A percentile compares a stretch with the other conserved stretches of the same genome.
Conservation (phyloP, 2,888 invertebrate species). For the Drosophila bunnanda region DNA sequence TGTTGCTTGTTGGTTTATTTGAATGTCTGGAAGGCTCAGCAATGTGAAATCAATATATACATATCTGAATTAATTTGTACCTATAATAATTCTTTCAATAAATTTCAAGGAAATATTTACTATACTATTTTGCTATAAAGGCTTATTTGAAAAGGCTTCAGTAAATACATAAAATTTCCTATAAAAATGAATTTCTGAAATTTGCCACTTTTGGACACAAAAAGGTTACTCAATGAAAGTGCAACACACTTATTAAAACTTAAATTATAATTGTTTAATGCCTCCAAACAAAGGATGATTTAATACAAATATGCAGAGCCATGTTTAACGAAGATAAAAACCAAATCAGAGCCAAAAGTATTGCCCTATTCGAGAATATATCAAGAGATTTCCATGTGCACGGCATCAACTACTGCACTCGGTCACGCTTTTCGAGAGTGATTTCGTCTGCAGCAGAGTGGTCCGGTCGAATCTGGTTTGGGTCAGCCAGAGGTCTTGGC, state of each 20-base stretch:
- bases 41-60: neutral
- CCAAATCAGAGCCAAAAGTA: neutral
- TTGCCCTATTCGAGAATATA: constrained; percentile 1
- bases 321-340: neutral
- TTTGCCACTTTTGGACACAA: neutral
- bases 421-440: constrained; percentile 27
- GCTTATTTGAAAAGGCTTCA: too few relatives aligned
- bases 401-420: constrained; percentile 1
- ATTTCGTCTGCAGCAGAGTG: constrained; percentile 19
- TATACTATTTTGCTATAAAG: too few relatives aligned
- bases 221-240: too few relatives aligned
- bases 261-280: too few relatives aligned
- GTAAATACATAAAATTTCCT: too few relatives aligned
- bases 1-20: constrained; percentile 6
- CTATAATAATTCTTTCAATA: too few relatives aligned
- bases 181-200: neutral
- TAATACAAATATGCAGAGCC: neutral
- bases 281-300: neutral
- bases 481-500: constrained; percentile 23
- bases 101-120: too few relatives aligned
- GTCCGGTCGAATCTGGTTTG: constrained; percentile 37
- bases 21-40: too few relatives aligned
- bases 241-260: too few relatives aligned
- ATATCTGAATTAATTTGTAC: too few relatives aligned
- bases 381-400: neutral